phyloP scores from a whole-genome alignment of 2,797 vertebrate genomes.

The Netta rufina region DNA sequence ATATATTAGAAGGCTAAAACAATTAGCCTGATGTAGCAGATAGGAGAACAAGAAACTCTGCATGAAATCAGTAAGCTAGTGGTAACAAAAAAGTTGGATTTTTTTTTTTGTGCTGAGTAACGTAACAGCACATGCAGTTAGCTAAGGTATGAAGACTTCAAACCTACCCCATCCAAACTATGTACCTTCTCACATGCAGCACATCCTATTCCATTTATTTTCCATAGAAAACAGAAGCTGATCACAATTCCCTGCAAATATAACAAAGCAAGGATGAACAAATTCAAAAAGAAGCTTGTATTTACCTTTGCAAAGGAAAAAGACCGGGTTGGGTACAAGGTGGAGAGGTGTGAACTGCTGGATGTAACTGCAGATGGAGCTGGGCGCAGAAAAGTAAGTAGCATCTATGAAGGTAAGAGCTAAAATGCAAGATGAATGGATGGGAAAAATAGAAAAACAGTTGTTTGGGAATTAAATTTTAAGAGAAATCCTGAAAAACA shows the following conservation, averaged over 20 bases:
- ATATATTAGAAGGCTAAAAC: neutral
- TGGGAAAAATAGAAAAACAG: neutral
- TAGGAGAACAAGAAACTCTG: neutral
- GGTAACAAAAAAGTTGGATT: neutral
- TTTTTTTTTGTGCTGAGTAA: neutral
- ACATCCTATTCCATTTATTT: neutral
- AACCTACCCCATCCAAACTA: neutral
- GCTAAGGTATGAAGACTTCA: neutral
- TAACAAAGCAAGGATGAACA: neutral
- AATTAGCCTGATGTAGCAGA: neutral
- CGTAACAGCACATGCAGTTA: neutral
- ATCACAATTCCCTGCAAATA: neutral
- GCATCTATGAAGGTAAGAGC: neutral
- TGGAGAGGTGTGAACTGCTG: neutral
- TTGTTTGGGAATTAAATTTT: neutral
- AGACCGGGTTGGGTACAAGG: neutral
- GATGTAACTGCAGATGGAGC: neutral
- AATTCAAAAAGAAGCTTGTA: neutral
- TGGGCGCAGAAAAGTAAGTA: neutral
- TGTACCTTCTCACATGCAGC: neutral
- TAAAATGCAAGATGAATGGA: neutral
- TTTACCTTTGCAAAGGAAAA: neutral
- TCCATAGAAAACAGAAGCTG: neutral
- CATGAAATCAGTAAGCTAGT: neutral
- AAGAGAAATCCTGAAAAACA: neutral